phyloP scores from a whole-genome alignment of 2,888 invertebrate genomes.

The Ormyrus rosae region DNA sequence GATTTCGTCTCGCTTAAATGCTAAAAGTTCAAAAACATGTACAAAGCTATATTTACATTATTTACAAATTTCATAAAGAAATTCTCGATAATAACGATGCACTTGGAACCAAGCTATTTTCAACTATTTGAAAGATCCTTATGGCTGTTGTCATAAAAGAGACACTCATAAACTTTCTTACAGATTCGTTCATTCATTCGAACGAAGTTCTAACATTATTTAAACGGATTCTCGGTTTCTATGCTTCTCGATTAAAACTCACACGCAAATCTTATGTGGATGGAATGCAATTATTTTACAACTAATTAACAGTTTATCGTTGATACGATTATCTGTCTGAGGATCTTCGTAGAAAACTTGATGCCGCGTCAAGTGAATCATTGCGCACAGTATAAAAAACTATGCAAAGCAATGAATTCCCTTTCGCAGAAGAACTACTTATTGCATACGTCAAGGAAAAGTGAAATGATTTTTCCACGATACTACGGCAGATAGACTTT shows the following conservation, averaged over 20 bases:
- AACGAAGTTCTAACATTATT: slow-evolving; percentile 22
- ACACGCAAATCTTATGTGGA: background rate
- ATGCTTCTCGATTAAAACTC: too few species aligned
- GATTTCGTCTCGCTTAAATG: slow-evolving; percentile 64
- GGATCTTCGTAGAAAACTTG: background rate
- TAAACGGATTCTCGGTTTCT: background rate
- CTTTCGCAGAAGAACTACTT: slow-evolving; percentile 22
- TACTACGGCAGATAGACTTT: slow-evolving; percentile 38
- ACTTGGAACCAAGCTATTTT: slow-evolving; percentile 53
- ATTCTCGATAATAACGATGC: slow-evolving; percentile 60
- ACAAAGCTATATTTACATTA: slow-evolving; percentile 79
- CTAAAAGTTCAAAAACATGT: slow-evolving; percentile 77
- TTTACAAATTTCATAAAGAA: slow-evolving; percentile 71
- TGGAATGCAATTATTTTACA: slow-evolving; percentile 42
- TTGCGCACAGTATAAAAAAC: too few species aligned
- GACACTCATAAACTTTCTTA: slow-evolving; percentile 32
- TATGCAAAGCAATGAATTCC: too few species aligned
- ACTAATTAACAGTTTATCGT: background rate
- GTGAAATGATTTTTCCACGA: slow-evolving; percentile 4
- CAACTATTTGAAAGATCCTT: slow-evolving; percentile 46
- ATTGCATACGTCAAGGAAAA: too few species aligned
- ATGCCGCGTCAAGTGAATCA: too few species aligned
- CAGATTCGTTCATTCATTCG: slow-evolving; percentile 16
- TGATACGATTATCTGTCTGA: slow-evolving; percentile 2
- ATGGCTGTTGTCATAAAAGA: slow-evolving; percentile 29